These are phyloP conservation scores for Carpatolechia fugitivella DNA, from an alignment of 2,888 invertebrate species.

Conservation along the genomic window DNA sequence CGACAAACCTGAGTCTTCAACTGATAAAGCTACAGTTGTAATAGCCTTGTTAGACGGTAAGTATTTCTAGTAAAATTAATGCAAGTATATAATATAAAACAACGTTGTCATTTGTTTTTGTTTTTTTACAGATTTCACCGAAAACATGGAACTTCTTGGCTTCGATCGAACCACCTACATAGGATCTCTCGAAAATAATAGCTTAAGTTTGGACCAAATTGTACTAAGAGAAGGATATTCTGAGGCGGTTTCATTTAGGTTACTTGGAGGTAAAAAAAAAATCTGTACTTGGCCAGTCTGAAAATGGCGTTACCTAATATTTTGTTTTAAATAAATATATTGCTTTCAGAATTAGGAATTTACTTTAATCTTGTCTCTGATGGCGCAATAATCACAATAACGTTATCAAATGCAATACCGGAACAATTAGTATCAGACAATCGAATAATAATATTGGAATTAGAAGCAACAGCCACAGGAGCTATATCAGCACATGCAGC, in stretches of 20 bases:
- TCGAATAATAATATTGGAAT: conserved; percentile 26
- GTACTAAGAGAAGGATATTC: conserved; percentile 30
- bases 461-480: conserved; percentile 28
- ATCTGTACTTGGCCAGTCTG: too few species aligned
- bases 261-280: conserved; percentile 34
- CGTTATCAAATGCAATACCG: conserved; percentile 24
- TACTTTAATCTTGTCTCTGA: conserved; percentile 22
- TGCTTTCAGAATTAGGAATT: conserved; percentile 25
- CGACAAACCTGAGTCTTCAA: conserved; percentile 20
- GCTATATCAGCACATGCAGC: conserved; percentile 26
- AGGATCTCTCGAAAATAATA: conserved; percentile 7
- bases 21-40: conserved; percentile 28
- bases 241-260: conserved; percentile 28
- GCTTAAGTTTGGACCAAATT: conserved; percentile 16
- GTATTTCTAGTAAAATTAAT: too few species aligned
- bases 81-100: too few species aligned
- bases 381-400: conserved; percentile 23
- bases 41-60: conserved; percentile 27
- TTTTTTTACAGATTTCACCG: neutral
- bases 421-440: conserved; percentile 26
- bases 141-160: neutral
- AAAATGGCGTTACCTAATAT: too few species aligned
- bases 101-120: too few species aligned
- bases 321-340: neutral
- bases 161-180: conserved; percentile 4